Evolutionary conservation across 2,113 vertebrate species (phyloP).

Genomic region (Spea bombifrons): DNA sequence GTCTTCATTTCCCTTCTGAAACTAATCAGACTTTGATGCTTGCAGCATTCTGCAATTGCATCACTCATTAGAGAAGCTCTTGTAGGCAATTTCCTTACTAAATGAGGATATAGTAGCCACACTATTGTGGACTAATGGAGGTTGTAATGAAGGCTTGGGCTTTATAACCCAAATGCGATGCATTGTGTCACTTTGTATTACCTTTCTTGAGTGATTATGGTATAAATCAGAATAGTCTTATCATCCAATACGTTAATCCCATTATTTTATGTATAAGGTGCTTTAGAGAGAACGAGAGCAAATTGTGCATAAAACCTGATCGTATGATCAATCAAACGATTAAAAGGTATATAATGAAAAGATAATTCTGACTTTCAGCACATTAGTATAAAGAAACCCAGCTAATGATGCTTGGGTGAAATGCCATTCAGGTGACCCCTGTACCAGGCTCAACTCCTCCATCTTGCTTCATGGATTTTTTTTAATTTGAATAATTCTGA

Average conservation of each 20-base stretch:
- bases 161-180: constrained; percentile 42
- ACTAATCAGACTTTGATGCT: constrained; percentile 30
- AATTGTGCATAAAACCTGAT: constrained; percentile 40
- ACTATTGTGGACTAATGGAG: constrained; percentile 34
- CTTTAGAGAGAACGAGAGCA: background rate
- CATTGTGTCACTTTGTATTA: constrained; percentile 50
- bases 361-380: constrained; percentile 25
- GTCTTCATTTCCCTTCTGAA: constrained; percentile 46
- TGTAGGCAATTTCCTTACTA: constrained; percentile 43
- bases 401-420: constrained; percentile 27
- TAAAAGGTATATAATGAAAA: constrained; percentile 40
- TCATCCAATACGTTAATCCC: constrained; percentile 35
- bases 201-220: constrained; percentile 26
- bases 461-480: constrained; percentile 6
- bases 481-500: constrained; percentile 20
- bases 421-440: constrained; percentile 24
- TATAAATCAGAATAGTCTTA: constrained; percentile 39
- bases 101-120: constrained; percentile 30
- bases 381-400: constrained; percentile 36
- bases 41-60: constrained; percentile 27
- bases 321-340: constrained; percentile 36
- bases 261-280: constrained; percentile 32
- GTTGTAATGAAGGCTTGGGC: constrained; percentile 44
- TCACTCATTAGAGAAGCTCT: constrained; percentile 38
- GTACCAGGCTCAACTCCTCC: constrained; percentile 14